A percentile compares a stretch with the other conserved stretches of the same genome.
These are phyloP conservation scores for Lindbergichthys nudifrons DNA, from an alignment of 2,797 vertebrate species.

Conservation along the genomic window DNA sequence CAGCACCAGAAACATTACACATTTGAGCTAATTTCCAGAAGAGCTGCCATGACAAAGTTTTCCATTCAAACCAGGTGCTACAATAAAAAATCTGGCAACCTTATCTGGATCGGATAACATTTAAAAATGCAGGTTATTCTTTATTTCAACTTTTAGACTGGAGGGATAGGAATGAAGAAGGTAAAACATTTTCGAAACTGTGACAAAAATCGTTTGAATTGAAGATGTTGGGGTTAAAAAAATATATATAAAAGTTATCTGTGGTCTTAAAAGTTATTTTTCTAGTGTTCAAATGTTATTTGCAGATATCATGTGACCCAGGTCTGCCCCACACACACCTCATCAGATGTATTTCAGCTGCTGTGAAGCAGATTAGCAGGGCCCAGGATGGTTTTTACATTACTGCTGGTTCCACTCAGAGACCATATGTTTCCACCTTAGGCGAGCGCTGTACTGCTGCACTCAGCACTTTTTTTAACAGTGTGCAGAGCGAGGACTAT, in stretches of 20 bases:
- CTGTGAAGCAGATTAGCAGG: conserved; percentile 66
- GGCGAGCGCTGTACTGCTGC: conserved; percentile 66
- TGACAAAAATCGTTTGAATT: not conserved
- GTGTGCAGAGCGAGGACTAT: conserved; percentile 56
- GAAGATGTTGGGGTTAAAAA: not conserved
- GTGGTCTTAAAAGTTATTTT: not conserved
- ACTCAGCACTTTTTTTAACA: conserved; percentile 75
- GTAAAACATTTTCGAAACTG: too few relatives aligned
- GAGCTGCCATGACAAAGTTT: conserved; percentile 48
- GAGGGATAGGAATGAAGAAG: not conserved
- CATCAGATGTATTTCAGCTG: conserved; percentile 55
- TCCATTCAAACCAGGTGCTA: conserved; percentile 49
- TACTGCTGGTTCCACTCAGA: conserved; percentile 78
- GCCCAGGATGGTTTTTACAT: conserved; percentile 71
- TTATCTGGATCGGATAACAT: conserved; percentile 21
- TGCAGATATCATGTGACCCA: conserved; percentile 28
- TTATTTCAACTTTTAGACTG: conserved; percentile 10
- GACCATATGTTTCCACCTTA: conserved; percentile 81
- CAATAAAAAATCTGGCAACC: conserved; percentile 24
- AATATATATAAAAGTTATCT: too few relatives aligned
- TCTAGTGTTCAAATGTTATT: conserved; percentile 27
- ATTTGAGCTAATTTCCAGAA: conserved; percentile 49
- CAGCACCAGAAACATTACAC: conserved; percentile 45
- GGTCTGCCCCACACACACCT: conserved; percentile 45
- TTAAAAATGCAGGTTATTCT: conserved; percentile 21